A percentile compares a stretch with the other conserved stretches of the same genome.
These are phyloP conservation scores for Pseudorhombus dupliciocellatus DNA, from an alignment of 2,113 vertebrate genomes.

Conservation along the genomic window DNA sequence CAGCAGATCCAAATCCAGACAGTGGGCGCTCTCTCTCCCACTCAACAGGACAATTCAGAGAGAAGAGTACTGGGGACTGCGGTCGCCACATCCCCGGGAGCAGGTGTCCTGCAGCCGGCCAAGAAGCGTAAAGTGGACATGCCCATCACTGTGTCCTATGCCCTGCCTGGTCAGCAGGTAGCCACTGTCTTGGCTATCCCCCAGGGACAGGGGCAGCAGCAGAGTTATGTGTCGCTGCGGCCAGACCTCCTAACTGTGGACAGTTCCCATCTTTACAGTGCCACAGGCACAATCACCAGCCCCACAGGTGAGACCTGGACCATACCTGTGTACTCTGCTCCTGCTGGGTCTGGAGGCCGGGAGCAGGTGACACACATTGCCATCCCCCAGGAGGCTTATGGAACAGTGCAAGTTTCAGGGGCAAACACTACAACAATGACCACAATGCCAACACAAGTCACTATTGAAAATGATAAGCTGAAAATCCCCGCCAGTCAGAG, in stretches of 20 bases:
- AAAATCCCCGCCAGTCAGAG: conserved; percentile 67
- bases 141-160: conserved; percentile 97
- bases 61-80: conserved; percentile 69
- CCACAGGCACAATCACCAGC: conserved; percentile 98
- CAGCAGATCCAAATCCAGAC: conserved; percentile 97
- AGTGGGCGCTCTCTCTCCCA: conserved; percentile 92
- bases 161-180: conserved; percentile 96
- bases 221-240: conserved; percentile 96
- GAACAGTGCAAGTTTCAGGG: conserved; percentile 90
- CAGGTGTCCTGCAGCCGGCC: conserved; percentile 95
- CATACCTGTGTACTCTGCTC: conserved; percentile 97
- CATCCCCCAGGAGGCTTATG: conserved; percentile 99
- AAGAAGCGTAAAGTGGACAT: conserved; percentile 99
- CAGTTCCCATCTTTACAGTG: conserved; percentile 97
- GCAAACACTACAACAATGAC: conserved; percentile 74
- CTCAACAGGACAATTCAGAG: conserved; percentile 77
- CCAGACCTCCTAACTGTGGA: conserved; percentile 99
- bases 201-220: conserved; percentile 92
- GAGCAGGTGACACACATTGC: conserved; percentile 94
- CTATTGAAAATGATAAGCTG: conserved; percentile 87
- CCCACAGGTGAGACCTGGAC: conserved; percentile 99
- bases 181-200: conserved; percentile 98
- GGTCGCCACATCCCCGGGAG: conserved; percentile 82
- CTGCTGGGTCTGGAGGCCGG: conserved; percentile 84
- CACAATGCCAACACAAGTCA: conserved; percentile 77